phyloP scores from a whole-genome alignment of 2,113 vertebrate genomes.

The Lasiurus borealis region DNA sequence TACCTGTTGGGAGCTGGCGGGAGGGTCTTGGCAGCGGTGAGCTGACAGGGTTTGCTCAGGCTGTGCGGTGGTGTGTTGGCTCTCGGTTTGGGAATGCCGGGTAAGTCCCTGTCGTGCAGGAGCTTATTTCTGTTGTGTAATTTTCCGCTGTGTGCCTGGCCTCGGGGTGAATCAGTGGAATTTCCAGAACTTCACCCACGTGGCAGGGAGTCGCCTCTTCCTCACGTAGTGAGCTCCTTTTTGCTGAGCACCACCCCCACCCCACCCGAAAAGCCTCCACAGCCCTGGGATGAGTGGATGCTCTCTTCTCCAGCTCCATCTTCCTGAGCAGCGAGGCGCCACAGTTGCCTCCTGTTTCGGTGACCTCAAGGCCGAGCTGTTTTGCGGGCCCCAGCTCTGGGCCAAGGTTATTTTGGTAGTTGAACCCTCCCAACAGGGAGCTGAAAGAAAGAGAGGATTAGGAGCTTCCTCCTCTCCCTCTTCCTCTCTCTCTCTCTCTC shows the following conservation, averaged over 20 bases:
- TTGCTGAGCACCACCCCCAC: not conserved
- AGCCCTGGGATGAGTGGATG: no score
- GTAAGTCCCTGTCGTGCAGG: not conserved
- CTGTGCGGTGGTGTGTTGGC: not conserved
- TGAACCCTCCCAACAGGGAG: not conserved
- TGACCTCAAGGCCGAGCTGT: not conserved
- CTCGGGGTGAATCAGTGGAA: conserved; percentile 20
- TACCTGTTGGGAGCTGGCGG: not conserved
- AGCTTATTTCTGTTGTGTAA: conserved; percentile 19
- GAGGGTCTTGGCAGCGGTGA: not conserved
- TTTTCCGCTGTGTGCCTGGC: conserved; percentile 52
- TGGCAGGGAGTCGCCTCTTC: not conserved
- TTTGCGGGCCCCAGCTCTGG: not conserved
- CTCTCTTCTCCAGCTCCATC: not conserved
- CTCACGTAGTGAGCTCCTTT: not conserved
- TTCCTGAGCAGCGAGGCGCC: not conserved
- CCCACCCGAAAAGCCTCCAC: not conserved
- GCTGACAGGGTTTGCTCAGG: not conserved
- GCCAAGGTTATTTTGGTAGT: conserved; percentile 9
- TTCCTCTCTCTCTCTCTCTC: no score
- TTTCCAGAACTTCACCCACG: conserved; percentile 36
- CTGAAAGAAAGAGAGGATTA: not conserved
- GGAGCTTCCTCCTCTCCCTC: not conserved
- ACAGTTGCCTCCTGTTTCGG: not conserved
- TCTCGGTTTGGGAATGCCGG: not conserved